Conservation (phyloP, 2,113 vertebrate genomes). For the Paraplagusia blochii region DNA sequence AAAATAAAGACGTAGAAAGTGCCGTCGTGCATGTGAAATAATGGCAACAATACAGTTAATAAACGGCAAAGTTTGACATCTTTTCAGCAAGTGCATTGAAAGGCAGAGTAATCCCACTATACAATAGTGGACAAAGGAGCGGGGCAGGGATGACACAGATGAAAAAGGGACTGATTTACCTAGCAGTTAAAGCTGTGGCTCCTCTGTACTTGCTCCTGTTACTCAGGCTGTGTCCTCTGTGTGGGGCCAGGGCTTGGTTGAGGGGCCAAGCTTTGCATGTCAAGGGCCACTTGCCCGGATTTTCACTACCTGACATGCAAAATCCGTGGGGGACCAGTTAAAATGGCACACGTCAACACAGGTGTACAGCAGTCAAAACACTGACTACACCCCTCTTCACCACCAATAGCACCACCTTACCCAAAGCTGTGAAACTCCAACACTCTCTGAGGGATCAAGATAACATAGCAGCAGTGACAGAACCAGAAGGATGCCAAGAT, state of each 20-base stretch:
- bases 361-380: slow-evolving; percentile 64
- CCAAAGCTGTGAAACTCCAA: not conserved
- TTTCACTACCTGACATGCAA: slow-evolving; percentile 80
- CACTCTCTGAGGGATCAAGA: not conserved
- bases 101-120: slow-evolving; percentile 49
- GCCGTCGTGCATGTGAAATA: slow-evolving; percentile 23
- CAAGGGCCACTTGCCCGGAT: slow-evolving; percentile 73
- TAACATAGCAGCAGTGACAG: not conserved
- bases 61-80: slow-evolving; percentile 28
- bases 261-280: slow-evolving; percentile 73
- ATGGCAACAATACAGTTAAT: slow-evolving; percentile 36
- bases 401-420: slow-evolving; percentile 22
- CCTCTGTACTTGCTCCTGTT: slow-evolving; percentile 71
- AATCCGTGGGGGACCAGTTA: slow-evolving; percentile 76
- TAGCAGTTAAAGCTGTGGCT: slow-evolving; percentile 76
- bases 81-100: slow-evolving; percentile 50
- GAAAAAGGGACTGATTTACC: slow-evolving; percentile 66
- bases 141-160: not conserved
- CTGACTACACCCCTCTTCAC: slow-evolving; percentile 18
- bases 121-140: slow-evolving; percentile 45
- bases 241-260: slow-evolving; percentile 53
- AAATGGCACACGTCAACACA: slow-evolving; percentile 66
- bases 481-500: slow-evolving; percentile 68
- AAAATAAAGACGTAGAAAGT: slow-evolving; percentile 10
- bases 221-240: slow-evolving; percentile 67